Evolutionary conservation across 2,113 vertebrate species (phyloP).

Genomic region (Indri indri): DNA sequence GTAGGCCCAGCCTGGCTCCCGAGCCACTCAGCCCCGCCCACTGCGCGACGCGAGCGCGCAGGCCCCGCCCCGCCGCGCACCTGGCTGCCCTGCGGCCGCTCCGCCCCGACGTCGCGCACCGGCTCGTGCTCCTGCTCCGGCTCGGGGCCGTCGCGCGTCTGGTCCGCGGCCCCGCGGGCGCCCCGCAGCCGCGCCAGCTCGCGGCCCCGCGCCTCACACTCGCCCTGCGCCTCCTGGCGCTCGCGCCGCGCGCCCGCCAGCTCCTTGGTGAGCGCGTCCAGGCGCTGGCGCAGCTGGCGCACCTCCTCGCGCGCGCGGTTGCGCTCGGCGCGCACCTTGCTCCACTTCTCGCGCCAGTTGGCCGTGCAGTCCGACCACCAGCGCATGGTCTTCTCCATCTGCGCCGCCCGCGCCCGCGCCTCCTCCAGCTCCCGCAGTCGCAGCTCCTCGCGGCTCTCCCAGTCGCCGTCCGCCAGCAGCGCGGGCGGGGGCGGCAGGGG

Average conservation of each 20-base stretch:
- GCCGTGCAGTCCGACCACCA: conserved; percentile 99
- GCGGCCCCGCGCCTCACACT: conserved; percentile 87
- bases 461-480: conserved; percentile 88
- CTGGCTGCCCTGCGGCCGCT: conserved; percentile 80
- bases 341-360: conserved; percentile 99
- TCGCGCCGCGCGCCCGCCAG: conserved; percentile 91
- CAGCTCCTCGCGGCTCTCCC: conserved; percentile 97
- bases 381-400: conserved; percentile 99
- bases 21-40: rapidly evolving
- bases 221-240: conserved; percentile 89
- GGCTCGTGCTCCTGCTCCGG: conserved; percentile 89
- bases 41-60: neutral
- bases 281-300: conserved; percentile 92
- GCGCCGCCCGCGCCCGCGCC: conserved; percentile 92
- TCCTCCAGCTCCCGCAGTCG: conserved; percentile 95
- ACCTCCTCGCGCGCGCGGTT: conserved; percentile 96
- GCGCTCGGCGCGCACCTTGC: conserved; percentile 96
- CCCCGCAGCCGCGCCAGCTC: conserved; percentile 80
- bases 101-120: conserved; percentile 90
- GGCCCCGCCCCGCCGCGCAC: conserved; percentile 75
- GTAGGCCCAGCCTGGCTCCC: neutral
- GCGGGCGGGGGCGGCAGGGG: conserved; percentile 76
- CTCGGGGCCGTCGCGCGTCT: conserved; percentile 61
- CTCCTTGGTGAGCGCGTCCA: conserved; percentile 95
- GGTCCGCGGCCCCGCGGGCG: neutral